phyloP scores from a whole-genome alignment of 2,797 vertebrate species.

The Smutsia gigantea region DNA sequence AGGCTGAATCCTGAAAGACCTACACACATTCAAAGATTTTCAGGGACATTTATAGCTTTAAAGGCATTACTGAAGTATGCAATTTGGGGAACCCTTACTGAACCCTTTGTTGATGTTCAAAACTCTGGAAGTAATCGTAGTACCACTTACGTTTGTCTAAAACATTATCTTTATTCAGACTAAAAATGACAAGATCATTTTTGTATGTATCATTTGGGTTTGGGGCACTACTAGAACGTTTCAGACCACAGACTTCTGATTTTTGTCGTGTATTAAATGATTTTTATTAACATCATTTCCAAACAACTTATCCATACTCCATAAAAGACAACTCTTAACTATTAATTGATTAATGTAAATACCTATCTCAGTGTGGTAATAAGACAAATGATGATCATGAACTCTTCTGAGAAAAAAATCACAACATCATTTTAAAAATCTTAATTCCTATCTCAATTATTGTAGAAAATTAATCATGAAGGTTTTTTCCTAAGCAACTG shows the following conservation, averaged over 20 bases:
- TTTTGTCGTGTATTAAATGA: slow-evolving; percentile 21
- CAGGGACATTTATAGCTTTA: not conserved
- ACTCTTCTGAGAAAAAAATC: not conserved
- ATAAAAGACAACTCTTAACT: not conserved
- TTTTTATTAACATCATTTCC: not conserved
- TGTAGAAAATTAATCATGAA: slow-evolving; percentile 8
- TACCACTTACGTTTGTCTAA: not conserved
- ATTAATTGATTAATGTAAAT: not conserved
- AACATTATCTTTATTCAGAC: not conserved
- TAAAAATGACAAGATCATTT: not conserved
- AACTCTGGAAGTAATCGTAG: not conserved
- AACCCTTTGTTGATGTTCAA: slow-evolving; percentile 29
- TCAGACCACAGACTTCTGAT: not conserved
- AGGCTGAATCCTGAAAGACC: not conserved
- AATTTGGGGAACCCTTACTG: not conserved
- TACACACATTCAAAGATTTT: not conserved
- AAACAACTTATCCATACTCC: not conserved
- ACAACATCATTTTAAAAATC: not conserved
- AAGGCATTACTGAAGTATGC: not conserved
- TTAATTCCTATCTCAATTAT: not conserved
- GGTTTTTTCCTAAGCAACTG: not conserved
- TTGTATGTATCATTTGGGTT: not conserved
- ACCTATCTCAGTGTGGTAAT: not conserved
- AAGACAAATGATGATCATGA: not conserved
- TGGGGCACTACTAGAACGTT: not conserved